A percentile compares a stretch with the other conserved stretches of the same genome.
These are phyloP conservation scores for Sanderia malayensis DNA, from an alignment of 30 jellyfish, hydroid and myxozoan species.

Conservation along the genomic window DNA sequence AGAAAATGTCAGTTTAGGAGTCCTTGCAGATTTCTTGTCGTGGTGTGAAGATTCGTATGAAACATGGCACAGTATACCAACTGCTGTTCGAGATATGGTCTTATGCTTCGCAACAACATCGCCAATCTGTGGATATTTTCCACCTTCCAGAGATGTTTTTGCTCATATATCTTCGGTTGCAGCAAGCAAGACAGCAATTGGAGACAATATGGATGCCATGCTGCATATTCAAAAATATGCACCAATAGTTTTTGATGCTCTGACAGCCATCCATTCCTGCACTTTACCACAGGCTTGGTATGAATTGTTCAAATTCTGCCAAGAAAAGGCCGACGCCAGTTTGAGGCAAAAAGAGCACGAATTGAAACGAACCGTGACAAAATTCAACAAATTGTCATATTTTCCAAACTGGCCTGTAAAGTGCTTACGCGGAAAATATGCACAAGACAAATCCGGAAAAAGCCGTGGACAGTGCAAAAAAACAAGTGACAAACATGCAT, in stretches of 20 bases:
- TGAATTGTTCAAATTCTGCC: constrained; percentile 15
- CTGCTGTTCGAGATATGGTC: background rate
- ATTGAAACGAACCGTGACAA: too few relatives aligned
- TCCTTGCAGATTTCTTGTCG: background rate
- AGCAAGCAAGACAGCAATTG: background rate
- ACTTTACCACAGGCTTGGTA: constrained; percentile 16
- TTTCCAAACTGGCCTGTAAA: constrained; percentile 36
- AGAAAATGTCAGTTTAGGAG: background rate
- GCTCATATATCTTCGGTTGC: background rate
- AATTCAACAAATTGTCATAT: background rate
- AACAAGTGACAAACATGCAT: background rate
- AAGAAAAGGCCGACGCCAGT: constrained; percentile 1
- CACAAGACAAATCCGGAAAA: constrained; percentile 3
- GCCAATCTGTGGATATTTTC: background rate
- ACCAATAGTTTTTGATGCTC: constrained; percentile 13
- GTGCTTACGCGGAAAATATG: constrained; percentile 11
- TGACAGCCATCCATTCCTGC: background rate
- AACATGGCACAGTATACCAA: constrained; percentile 8
- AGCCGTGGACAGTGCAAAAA: too few relatives aligned
- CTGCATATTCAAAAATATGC: background rate
- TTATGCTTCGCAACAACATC: background rate
- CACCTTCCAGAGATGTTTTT: background rate
- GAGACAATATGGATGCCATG: constrained; percentile 8
- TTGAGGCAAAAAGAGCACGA: too few relatives aligned
- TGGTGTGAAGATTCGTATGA: constrained; percentile 10